Conservation (phyloP, 2,113 vertebrate genomes). For the Oxyura jamaicensis region DNA sequence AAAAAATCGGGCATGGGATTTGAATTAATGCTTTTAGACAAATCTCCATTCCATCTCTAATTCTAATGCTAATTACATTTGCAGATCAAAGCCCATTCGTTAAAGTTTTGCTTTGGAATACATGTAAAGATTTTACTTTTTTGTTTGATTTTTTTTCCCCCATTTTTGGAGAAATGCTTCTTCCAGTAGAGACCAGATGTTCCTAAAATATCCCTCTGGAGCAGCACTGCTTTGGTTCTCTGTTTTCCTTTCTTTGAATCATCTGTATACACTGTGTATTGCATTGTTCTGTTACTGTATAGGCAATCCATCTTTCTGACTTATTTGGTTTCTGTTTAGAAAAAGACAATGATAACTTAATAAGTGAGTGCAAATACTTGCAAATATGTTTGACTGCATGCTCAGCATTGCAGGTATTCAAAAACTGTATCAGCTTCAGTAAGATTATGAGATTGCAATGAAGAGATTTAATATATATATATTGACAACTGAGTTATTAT, state of each 20-base stretch:
- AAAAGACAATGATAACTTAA: neutral
- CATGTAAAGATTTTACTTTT: conserved; percentile 70
- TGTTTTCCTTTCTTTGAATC: neutral
- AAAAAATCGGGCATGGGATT: conserved; percentile 79
- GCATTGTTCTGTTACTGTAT: conserved; percentile 37
- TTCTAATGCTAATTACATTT: conserved; percentile 83
- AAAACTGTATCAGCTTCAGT: neutral
- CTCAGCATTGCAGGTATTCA: neutral
- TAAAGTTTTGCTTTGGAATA: conserved; percentile 79
- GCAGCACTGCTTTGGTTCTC: neutral
- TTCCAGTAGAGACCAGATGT: neutral
- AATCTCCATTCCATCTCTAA: conserved; percentile 81
- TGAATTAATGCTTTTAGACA: conserved; percentile 83
- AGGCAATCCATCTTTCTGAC: conserved; percentile 12
- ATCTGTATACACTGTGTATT: neutral
- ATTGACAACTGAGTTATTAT: neutral
- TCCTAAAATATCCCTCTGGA: conserved; percentile 14
- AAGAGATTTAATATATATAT: neutral
- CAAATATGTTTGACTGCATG: neutral
- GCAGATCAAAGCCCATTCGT: conserved; percentile 78
- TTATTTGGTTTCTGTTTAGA: neutral
- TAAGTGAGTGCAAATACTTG: conserved; percentile 2
- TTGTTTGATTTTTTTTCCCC: conserved; percentile 21
- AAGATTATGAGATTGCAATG: neutral
- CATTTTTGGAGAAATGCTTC: conserved; percentile 26